Evolutionary conservation across 2,113 vertebrate species (phyloP).

Genomic region (Tricholaema leucomelas): DNA sequence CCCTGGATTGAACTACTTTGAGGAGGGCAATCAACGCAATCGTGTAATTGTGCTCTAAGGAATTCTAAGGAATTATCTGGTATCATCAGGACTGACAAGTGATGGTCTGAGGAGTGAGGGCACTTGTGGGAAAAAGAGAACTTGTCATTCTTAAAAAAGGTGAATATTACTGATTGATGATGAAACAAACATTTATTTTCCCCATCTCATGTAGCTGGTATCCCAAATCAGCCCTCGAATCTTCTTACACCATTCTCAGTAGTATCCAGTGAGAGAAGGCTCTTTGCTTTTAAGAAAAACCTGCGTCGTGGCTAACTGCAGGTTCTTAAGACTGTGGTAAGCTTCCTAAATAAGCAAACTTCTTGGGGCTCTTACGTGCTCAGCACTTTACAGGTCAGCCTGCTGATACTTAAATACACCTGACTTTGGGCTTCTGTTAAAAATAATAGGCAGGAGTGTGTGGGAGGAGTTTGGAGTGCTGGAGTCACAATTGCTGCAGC

Average conservation of each 20-base stretch:
- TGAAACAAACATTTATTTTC: background rate
- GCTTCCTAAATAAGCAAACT: background rate
- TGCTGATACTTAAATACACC: background rate
- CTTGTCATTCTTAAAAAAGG: slow-evolving; percentile 34
- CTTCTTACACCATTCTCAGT: background rate
- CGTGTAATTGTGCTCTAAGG: slow-evolving; percentile 67
- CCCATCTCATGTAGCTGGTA: background rate
- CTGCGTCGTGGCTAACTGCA: background rate
- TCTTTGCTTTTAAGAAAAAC: background rate
- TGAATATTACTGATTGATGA: slow-evolving; percentile 33
- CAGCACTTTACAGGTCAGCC: background rate
- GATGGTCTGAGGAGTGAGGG: slow-evolving; percentile 38
- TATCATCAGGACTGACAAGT: slow-evolving; percentile 51
- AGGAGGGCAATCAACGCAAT: slow-evolving; percentile 51
- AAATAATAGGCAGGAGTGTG: background rate
- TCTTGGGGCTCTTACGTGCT: background rate
- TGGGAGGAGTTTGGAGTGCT: background rate
- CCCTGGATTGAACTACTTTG: slow-evolving; percentile 28
- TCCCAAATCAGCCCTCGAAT: background rate
- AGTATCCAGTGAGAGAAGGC: background rate
- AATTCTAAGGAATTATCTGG: slow-evolving; percentile 30
- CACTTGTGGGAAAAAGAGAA: slow-evolving; percentile 40
- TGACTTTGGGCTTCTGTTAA: background rate
- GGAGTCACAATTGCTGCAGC: slow-evolving; percentile 22
- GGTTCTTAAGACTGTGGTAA: background rate